These are phyloP conservation scores for Condylura cristata DNA, from an alignment of 2,113 vertebrate species.

Conservation along the genomic window DNA sequence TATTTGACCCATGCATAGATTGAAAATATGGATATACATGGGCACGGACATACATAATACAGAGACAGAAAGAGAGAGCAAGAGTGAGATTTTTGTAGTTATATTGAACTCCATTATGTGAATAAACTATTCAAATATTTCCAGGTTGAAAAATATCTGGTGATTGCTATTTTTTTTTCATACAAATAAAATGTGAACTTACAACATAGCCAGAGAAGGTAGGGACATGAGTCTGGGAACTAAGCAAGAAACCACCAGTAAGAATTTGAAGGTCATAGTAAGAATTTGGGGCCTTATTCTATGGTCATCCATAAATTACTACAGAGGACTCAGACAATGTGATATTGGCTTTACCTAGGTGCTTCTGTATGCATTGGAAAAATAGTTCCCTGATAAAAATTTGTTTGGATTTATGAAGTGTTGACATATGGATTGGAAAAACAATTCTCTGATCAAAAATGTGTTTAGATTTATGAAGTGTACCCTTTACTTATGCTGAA, in stretches of 20 bases:
- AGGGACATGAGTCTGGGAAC: neutral
- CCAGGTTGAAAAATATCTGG: neutral
- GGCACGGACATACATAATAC: neutral
- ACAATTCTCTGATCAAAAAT: neutral
- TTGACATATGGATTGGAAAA: too few species aligned
- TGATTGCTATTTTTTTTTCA: neutral
- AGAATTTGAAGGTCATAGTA: neutral
- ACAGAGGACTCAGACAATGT: neutral
- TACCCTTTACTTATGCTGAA: neutral
- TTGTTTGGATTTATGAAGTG: conserved; percentile 13
- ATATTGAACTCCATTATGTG: neutral
- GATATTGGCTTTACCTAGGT: neutral
- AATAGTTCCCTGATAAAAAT: neutral
- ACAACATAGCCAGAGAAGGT: neutral
- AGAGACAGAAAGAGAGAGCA: neutral
- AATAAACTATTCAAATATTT: neutral
- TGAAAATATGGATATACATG: too few species aligned
- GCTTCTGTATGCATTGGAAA: neutral
- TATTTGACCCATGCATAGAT: too few species aligned
- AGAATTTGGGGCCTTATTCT: neutral
- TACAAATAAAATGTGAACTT: neutral
- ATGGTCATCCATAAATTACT: neutral
- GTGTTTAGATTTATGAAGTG: conserved; percentile 18
- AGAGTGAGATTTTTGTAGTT: neutral
- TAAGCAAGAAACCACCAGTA: neutral